These are phyloP conservation scores for Anneissia japonica DNA, from an alignment of 35 echinoderm and acorn worm species.

Conservation along the genomic window DNA sequence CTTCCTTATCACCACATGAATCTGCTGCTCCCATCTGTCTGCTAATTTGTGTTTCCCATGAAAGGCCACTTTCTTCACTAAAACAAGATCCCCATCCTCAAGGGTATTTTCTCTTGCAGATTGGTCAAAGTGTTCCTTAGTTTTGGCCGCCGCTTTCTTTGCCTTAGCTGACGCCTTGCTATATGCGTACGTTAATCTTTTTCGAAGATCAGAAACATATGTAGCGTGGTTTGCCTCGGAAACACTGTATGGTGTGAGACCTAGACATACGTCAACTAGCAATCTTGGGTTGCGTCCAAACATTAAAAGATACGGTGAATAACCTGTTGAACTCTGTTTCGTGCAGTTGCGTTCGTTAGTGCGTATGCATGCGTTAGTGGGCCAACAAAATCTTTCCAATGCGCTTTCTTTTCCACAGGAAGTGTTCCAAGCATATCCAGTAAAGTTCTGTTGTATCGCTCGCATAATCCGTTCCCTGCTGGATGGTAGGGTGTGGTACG, in stretches of 20 bases:
- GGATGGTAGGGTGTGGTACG: slow-evolving; percentile 36
- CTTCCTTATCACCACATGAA: slow-evolving; percentile 18
- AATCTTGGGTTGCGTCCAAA: background rate
- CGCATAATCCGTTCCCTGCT: background rate
- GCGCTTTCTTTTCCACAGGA: background rate
- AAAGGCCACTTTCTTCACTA: slow-evolving; percentile 1
- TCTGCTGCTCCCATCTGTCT: slow-evolving; percentile 14
- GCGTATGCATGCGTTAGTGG: background rate
- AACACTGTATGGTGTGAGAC: background rate
- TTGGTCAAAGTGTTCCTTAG: background rate
- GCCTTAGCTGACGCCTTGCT: background rate
- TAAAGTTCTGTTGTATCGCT: background rate
- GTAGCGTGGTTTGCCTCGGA: background rate
- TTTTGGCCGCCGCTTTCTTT: background rate
- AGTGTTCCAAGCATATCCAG: background rate
- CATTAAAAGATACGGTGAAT: background rate
- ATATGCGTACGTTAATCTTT: slow-evolving; percentile 1
- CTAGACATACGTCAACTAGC: background rate
- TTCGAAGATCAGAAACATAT: background rate
- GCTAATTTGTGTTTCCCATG: slow-evolving; percentile 6
- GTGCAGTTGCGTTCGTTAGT: background rate
- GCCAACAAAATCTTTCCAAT: background rate
- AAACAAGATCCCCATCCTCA: background rate
- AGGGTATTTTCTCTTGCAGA: background rate
- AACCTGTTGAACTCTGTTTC: background rate